Conservation (phyloP, 2,888 invertebrate genomes). For the Nycteola revayana region DNA sequence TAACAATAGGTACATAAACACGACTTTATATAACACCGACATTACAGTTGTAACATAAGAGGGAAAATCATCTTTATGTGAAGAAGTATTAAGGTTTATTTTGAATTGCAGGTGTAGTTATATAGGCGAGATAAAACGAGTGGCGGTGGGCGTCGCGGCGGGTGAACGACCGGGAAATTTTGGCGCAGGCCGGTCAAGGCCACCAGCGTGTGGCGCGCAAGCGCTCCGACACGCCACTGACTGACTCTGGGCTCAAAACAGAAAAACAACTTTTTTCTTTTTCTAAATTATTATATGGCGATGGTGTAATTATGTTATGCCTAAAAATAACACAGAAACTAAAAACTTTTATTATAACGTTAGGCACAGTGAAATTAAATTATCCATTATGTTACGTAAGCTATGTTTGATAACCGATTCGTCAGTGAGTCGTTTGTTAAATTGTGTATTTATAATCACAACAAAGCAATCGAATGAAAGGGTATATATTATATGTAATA, state of each 20-base stretch:
- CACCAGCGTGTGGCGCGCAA: slow-evolving; percentile 55
- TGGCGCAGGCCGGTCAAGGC: slow-evolving; percentile 82
- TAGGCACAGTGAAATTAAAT: too few relatives aligned
- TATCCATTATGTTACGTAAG: too few relatives aligned
- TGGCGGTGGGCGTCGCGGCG: slow-evolving; percentile 70
- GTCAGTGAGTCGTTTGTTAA: too few relatives aligned
- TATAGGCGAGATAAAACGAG: slow-evolving; percentile 74
- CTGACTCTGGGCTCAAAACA: slow-evolving; percentile 23
- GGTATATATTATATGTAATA: too few relatives aligned
- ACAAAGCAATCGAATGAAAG: too few relatives aligned
- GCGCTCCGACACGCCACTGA: slow-evolving; percentile 49
- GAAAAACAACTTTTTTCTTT: slow-evolving; percentile 2
- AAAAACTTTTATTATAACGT: too few relatives aligned
- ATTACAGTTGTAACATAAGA: slow-evolving; percentile 15
- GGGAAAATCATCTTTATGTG: slow-evolving; percentile 33
- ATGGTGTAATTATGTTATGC: too few relatives aligned
- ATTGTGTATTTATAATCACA: too few relatives aligned
- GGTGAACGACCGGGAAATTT: slow-evolving; percentile 79
- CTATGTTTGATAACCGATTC: too few relatives aligned
- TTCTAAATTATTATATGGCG: not conserved
- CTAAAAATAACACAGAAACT: too few relatives aligned
- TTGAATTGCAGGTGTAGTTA: slow-evolving; percentile 43
- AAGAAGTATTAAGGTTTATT: slow-evolving; percentile 36
- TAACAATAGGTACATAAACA: slow-evolving; percentile 69
- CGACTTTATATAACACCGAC: slow-evolving; percentile 66